Percentiles rank a stretch among this genome's conserved stretches.
Conservation (phyloP, 2,888 invertebrate species). For the Erebia palarica region DNA sequence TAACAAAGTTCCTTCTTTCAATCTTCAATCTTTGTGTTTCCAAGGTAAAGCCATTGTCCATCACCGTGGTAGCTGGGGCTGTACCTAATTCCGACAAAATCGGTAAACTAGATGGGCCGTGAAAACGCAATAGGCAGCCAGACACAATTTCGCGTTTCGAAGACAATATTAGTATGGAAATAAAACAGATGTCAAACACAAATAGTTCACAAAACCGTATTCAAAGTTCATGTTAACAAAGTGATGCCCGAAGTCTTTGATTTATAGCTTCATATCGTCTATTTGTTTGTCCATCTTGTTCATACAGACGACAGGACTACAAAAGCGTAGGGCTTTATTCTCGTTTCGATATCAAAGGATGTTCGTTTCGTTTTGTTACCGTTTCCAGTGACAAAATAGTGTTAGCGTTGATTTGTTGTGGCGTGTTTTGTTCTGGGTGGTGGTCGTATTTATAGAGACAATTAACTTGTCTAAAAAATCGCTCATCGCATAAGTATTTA, state of each 20-base stretch:
- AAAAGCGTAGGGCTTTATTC: slow-evolving; percentile 49
- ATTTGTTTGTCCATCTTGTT: slow-evolving; percentile 31
- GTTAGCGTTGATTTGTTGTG: slow-evolving; percentile 27
- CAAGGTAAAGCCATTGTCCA: no score
- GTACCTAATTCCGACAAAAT: no score
- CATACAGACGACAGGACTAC: slow-evolving; percentile 30
- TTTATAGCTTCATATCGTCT: slow-evolving; percentile 23
- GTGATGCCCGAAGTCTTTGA: slow-evolving; percentile 23
- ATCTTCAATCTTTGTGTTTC: no score
- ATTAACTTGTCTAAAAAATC: slow-evolving; percentile 9
- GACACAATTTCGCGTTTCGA: no score
- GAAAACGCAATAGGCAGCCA: no score
- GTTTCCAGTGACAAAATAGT: slow-evolving; percentile 22
- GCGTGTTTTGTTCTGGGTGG: slow-evolving; percentile 23
- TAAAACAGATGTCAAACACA: not conserved
- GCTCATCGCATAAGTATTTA: not conserved
- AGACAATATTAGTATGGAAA: not conserved
- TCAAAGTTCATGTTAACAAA: slow-evolving; percentile 13
- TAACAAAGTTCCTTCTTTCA: no score
- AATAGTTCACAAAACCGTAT: not conserved
- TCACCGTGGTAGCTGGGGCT: no score
- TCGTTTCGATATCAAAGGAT: slow-evolving; percentile 53
- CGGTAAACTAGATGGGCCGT: no score
- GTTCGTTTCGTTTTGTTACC: slow-evolving; percentile 44
- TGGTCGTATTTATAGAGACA: slow-evolving; percentile 14